Evolutionary conservation across 2,113 vertebrate genomes (phyloP).

Genomic region (Nesogale talazaci): DNA sequence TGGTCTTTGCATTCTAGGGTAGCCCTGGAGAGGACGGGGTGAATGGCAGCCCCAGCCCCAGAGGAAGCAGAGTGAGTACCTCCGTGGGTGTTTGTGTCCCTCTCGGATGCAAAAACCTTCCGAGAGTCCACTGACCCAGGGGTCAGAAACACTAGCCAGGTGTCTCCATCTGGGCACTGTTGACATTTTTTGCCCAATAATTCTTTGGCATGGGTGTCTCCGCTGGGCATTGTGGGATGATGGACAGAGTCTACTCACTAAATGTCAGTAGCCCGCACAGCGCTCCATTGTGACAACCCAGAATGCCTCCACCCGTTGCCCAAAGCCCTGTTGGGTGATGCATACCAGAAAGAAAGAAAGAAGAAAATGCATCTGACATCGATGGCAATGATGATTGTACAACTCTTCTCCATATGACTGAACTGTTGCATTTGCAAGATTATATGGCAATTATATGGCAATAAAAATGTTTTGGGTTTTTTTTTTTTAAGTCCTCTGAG

Average conservation of each 20-base stretch:
- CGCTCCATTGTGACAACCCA: neutral
- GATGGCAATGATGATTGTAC: too few relatives aligned
- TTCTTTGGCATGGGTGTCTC: neutral
- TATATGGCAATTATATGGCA: too few relatives aligned
- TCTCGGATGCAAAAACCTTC: neutral
- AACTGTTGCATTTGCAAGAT: too few relatives aligned
- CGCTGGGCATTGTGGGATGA: neutral
- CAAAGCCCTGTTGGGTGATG: too few relatives aligned
- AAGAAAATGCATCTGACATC: too few relatives aligned
- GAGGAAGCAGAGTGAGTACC: conserved; percentile 71
- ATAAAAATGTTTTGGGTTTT: too few relatives aligned
- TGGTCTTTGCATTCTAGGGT: conserved; percentile 66
- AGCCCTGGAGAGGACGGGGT: conserved; percentile 61
- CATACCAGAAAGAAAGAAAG: too few relatives aligned
- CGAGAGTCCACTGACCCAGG: neutral
- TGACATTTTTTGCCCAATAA: neutral
- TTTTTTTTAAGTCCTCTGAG: too few relatives aligned
- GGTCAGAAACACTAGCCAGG: too few relatives aligned
- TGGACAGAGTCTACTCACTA: neutral
- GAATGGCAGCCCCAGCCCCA: conserved; percentile 11
- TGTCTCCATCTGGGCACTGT: neutral
- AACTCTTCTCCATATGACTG: too few relatives aligned
- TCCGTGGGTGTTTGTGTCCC: neutral
- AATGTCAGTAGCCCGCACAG: neutral
- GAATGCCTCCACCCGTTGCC: neutral